A percentile compares a stretch with the other conserved stretches of the same genome.
Conservation (phyloP, 2,797 vertebrate genomes). For the Enteromius paludinosus region DNA sequence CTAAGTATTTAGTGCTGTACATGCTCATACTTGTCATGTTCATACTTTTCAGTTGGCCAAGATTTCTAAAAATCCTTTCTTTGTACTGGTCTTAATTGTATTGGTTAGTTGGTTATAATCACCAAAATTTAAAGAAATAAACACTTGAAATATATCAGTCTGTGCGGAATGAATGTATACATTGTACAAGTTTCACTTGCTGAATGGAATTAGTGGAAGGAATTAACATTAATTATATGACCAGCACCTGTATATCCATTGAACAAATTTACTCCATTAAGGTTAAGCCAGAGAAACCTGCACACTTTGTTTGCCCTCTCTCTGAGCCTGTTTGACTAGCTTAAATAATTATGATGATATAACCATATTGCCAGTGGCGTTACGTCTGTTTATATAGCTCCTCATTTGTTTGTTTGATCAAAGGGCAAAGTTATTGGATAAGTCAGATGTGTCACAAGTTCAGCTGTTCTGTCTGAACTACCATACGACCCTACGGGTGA, state of each 20-base stretch:
- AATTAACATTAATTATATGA: too few species aligned
- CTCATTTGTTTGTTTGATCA: constrained; percentile 27
- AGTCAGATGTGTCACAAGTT: not conserved
- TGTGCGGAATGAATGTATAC: too few species aligned
- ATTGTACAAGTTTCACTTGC: too few species aligned
- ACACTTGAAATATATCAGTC: too few species aligned
- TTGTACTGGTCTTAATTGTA: too few species aligned
- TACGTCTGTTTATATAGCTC: constrained; percentile 29
- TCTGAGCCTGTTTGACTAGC: constrained; percentile 20
- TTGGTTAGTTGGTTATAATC: too few species aligned
- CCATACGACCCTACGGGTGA: not conserved
- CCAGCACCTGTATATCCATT: not conserved
- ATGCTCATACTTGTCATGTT: too few species aligned
- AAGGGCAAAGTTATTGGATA: constrained; percentile 35
- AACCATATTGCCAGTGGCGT: not conserved
- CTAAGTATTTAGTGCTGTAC: too few species aligned
- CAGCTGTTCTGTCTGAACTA: not conserved
- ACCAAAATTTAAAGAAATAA: too few species aligned
- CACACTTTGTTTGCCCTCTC: constrained; percentile 25
- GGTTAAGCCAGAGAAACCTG: not conserved
- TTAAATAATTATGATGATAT: constrained; percentile 29
- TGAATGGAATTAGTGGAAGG: too few species aligned
- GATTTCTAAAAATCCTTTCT: too few species aligned
- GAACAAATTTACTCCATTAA: not conserved
- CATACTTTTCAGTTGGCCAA: too few species aligned